These are phyloP conservation scores for Palythoa heliodiscus DNA, from an alignment of 92 coral and sea anemone genomes.

Conservation along the genomic window DNA sequence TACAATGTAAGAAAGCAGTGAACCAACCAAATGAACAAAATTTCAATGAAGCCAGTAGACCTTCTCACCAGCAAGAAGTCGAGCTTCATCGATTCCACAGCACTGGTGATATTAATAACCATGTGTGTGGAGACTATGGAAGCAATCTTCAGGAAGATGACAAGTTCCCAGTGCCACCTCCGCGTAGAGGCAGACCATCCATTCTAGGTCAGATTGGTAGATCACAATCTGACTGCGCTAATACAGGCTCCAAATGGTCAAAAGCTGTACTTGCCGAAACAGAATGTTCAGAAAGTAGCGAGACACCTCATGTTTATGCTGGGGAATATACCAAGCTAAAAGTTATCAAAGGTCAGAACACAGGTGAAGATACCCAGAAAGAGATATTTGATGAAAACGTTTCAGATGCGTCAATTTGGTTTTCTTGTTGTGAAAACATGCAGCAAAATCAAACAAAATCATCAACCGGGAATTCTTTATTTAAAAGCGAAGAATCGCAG, in stretches of 20 bases:
- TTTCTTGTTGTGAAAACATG: neutral
- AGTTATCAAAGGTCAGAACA: neutral
- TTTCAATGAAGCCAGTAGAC: neutral
- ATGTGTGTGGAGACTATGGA: neutral
- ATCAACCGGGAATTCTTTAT: neutral
- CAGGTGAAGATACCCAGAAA: neutral
- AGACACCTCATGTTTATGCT: neutral
- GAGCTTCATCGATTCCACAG: slow-evolving; percentile 26
- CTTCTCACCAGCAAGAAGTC: neutral
- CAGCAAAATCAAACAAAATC: neutral
- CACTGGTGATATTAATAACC: slow-evolving; percentile 6
- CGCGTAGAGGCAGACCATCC: slow-evolving; percentile 10
- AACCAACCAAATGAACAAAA: neutral
- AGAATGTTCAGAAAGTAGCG: neutral
- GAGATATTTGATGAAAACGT: neutral
- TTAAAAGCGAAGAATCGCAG: neutral
- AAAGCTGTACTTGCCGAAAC: neutral
- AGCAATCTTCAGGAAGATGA: neutral
- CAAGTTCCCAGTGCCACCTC: slow-evolving; percentile 12
- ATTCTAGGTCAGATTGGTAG: neutral
- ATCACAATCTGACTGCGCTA: slow-evolving; percentile 32
- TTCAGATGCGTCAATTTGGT: neutral
- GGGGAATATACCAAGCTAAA: neutral
- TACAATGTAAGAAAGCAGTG: neutral
- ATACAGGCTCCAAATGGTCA: neutral